Base-by-base conservation (phyloP, 2,888 invertebrate species). In the Pterobdella sp. region DNA sequence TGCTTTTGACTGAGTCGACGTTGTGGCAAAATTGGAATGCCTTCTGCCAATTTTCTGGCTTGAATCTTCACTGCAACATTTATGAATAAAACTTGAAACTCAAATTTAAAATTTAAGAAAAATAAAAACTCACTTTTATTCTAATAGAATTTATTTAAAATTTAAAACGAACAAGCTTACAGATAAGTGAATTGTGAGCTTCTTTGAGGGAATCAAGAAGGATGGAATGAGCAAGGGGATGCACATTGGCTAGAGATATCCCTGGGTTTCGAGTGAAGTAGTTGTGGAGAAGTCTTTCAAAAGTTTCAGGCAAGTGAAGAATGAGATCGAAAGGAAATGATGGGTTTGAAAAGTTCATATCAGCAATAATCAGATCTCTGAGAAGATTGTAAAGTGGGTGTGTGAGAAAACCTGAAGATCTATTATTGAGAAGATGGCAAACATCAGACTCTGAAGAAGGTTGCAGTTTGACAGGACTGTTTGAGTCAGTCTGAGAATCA, bases 311-410 rank as follows among this genome's bases (percentile, higher is more conserved):
- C 74, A 83, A 75, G 76, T 81, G 80, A 60, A 80, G 80, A 71
- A 83, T 82, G 32, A 83, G 79, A 75, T 80, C 80, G 76, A 82
- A 82, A 42, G 82, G 83, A 75, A 82, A 82, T 70, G 79, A 78
- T 7, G 82, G 82, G 3, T 80, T 79, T 73, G 80, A 79, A 75
- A 82, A 83, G 78, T 83, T 83, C 81, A 82, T 82, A 76, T 83
- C 82, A 22, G 83, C 82, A 69, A 83, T 82, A 74, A 82, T 81
- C 75, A 83, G 78, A 74, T 83, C 83, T 68, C 83, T 79, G 56
- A 83, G 78, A 63, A 83, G 78, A 0, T 81, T 81, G 76, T 81
- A 83, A 73, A 83, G 77, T 1, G 83, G 82, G 77, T 83, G 83
- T 26, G 82, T 82, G 64, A 82, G 77, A 77, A 82, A 83, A 36